A percentile compares a stretch with the other conserved stretches of the same genome.
Evolutionary conservation across 35 echinoderm and acorn worm genomes (phyloP).

Genomic region (Hemicentrotus pulcherrimus): DNA sequence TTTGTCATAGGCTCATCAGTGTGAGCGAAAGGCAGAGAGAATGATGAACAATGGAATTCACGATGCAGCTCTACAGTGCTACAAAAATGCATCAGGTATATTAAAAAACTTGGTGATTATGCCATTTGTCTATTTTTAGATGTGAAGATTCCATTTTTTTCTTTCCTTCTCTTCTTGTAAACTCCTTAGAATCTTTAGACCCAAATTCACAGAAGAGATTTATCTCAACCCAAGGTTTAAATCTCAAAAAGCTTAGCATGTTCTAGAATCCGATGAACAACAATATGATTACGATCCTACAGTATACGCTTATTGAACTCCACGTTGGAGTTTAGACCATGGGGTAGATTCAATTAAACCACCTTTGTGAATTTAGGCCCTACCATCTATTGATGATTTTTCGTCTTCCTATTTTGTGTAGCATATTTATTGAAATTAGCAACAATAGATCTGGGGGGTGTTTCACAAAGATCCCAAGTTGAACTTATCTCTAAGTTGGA

Average conservation of each 20-base stretch:
- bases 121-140: background rate
- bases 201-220: background rate
- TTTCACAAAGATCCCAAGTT: no score
- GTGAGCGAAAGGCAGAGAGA: constrained; percentile 59
- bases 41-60: constrained; percentile 55
- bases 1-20: constrained; percentile 50
- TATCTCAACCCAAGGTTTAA: background rate
- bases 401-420: no score
- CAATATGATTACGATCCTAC: no score
- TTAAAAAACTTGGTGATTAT: background rate
- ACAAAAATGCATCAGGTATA: constrained; percentile 52
- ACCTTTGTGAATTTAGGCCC: no score
- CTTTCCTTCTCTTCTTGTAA: no score
- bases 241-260: background rate
- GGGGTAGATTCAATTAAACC: no score
- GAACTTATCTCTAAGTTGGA: no score
- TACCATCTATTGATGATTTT: no score
- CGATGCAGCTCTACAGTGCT: constrained; percentile 44
- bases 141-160: background rate
- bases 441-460: no score
- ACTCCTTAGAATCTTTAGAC: background rate
- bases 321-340: no score
- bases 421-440: no score
- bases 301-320: no score
- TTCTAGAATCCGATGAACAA: background rate